Conservation (phyloP, 2,797 vertebrate species). For the Argentina silus region DNA sequence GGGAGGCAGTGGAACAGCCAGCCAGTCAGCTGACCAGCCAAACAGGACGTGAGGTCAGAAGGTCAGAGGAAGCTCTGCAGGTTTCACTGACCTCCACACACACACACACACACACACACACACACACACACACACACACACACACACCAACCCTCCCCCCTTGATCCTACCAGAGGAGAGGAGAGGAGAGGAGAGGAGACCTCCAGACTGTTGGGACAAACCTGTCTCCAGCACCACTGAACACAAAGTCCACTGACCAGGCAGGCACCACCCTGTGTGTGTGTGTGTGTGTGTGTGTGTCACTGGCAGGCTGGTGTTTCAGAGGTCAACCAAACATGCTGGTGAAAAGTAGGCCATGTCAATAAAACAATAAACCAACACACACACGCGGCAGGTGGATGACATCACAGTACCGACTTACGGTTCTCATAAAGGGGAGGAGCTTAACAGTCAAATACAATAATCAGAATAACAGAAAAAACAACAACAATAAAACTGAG, state of each 20-base stretch:
- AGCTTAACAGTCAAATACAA: background rate
- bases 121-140: too few relatives aligned
- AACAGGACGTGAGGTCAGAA: background rate
- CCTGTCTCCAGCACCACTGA: too few relatives aligned
- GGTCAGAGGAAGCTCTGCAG: background rate
- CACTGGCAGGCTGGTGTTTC: too few relatives aligned
- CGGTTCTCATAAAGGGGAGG: background rate
- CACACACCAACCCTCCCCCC: too few relatives aligned
- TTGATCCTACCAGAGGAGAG: too few relatives aligned
- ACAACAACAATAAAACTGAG: background rate
- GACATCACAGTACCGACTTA: too few relatives aligned
- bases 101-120: too few relatives aligned
- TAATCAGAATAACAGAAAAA: background rate
- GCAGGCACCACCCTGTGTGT: background rate
- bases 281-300: too few relatives aligned
- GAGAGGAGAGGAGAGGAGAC: too few relatives aligned
- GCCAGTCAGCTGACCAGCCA: background rate
- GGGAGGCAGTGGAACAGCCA: background rate
- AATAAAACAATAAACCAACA: background rate
- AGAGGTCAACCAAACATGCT: too few relatives aligned
- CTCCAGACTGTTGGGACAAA: too few relatives aligned
- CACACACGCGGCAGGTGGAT: too few relatives aligned
- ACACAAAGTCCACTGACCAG: background rate
- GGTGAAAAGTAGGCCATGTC: background rate
- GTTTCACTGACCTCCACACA: background rate